These are phyloP conservation scores for Magallana ariakensis DNA, from an alignment of 1,140 invertebrate genomes.

Conservation along the genomic window DNA sequence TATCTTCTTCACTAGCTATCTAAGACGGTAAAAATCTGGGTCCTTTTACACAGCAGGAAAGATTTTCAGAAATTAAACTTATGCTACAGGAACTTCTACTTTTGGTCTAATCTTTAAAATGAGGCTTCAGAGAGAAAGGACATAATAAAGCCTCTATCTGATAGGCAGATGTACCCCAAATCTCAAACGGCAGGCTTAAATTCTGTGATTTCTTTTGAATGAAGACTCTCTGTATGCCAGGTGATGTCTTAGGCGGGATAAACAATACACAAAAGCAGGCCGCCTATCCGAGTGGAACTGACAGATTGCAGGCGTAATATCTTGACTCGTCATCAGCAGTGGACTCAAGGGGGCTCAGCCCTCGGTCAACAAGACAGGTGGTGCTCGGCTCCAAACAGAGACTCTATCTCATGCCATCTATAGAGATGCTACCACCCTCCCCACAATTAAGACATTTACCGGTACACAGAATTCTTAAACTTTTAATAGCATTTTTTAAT, in stretches of 20 bases:
- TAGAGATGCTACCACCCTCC: no score
- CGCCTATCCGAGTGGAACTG: not conserved
- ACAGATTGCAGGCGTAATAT: constrained; percentile 22
- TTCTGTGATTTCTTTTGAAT: not conserved
- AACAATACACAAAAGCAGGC: constrained; percentile 14
- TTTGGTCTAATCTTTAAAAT: not conserved
- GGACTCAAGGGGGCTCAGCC: not conserved
- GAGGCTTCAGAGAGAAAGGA: not conserved
- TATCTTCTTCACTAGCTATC: no score
- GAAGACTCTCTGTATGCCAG: not conserved
- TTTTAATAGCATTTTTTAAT: no score
- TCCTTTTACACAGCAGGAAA: not conserved
- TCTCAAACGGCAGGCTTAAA: not conserved
- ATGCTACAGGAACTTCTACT: not conserved
- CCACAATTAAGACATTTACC: no score
- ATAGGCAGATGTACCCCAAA: constrained; percentile 11
- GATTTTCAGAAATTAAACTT: not conserved
- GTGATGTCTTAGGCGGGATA: not conserved
- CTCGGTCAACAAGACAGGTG: not conserved
- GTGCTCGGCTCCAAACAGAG: not conserved
- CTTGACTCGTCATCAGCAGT: not conserved
- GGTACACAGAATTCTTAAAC: no score
- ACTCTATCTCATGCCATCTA: no score
- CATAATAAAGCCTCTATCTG: not conserved
- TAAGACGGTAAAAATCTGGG: no score